Evolutionary conservation across 2,113 vertebrate species (phyloP), one percentile per base, ranked within the genome.

Genomic region (Vireo altiloquus): DNA sequence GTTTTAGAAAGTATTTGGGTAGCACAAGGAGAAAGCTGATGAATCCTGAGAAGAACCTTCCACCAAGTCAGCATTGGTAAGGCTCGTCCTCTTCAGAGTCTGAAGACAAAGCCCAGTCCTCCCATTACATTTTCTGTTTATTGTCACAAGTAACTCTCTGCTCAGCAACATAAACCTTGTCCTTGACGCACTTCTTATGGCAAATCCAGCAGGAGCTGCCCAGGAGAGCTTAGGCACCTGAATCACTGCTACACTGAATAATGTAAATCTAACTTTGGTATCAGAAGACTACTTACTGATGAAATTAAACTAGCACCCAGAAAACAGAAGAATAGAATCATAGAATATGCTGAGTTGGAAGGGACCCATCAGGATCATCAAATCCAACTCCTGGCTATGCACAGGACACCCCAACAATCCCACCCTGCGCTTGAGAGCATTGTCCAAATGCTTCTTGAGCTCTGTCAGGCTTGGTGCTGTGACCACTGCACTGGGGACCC

Each of bases 331-430:
- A 49, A 18, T 15, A 40, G 47, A 77, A 57, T 33, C 64, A 40
- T 3, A 82, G 47, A 63, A 21, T 37, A 27, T 7, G 3, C 22
- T 53, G 57, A 46, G 17, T 27, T 27, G 56, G 25, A 31, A 61
- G 7, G 16, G 16, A 61, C 5, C 13, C 39, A 28, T 33, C 13
- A 71, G 21, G 11, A 63, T 44, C 18, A 46, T 42, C 0, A 0
- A 72, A 14, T 27, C 49, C 27, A 46, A 60, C 17, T 63, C 39
- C 47, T 63, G 66, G 37, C 16, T 31, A 25, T 83, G 46, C 47
- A 83, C 13, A 31, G 63, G 27, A 37, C 27, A 53, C 21, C 13
- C 39, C 47, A 63, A 46, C 17, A 44, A 63, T 21, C 33, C 21
- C 47, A 44, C 8, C 13, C 25, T 37, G 13, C 20, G 8, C 37